A percentile compares a stretch with the other conserved stretches of the same genome.
Evolutionary conservation across 1,140 invertebrate genomes (phyloP).

Genomic region (Drosophila auraria): DNA sequence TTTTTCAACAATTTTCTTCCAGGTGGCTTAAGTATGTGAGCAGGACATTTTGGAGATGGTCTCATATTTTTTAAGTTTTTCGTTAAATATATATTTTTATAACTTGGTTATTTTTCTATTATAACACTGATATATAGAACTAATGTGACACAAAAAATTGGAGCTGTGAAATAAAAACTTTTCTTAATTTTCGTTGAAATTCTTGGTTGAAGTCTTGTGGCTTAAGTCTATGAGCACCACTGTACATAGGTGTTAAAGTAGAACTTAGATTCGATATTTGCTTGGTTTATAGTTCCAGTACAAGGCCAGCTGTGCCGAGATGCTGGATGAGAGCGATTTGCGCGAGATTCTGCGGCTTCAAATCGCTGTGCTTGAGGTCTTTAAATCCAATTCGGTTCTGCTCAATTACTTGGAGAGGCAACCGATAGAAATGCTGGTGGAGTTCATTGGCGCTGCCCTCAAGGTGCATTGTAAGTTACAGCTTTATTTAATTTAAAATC

Average conservation of each 20-base stretch:
- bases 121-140: too few species aligned
- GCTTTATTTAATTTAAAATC: neutral
- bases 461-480: constrained; percentile 51
- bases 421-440: constrained; percentile 70
- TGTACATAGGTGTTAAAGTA: constrained; percentile 1
- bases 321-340: constrained; percentile 50
- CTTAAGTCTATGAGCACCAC: too few species aligned
- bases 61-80: too few species aligned
- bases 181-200: too few species aligned
- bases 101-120: too few species aligned
- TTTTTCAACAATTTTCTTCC: too few species aligned
- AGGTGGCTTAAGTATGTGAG: too few species aligned
- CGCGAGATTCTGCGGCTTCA: constrained; percentile 56
- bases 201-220: too few species aligned
- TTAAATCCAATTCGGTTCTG: constrained; percentile 51
- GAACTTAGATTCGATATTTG: neutral
- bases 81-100: too few species aligned
- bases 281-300: constrained; percentile 54
- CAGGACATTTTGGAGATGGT: too few species aligned
- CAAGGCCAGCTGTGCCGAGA: constrained; percentile 23
- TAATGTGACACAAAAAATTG: too few species aligned
- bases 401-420: constrained; percentile 65
- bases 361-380: constrained; percentile 54
- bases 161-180: too few species aligned
- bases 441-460: constrained; percentile 56